A percentile compares a stretch with the other conserved stretches of the same genome.
These are phyloP conservation scores for Ranitomeya imitator DNA, from an alignment of 2,113 vertebrate genomes.

Conservation along the genomic window DNA sequence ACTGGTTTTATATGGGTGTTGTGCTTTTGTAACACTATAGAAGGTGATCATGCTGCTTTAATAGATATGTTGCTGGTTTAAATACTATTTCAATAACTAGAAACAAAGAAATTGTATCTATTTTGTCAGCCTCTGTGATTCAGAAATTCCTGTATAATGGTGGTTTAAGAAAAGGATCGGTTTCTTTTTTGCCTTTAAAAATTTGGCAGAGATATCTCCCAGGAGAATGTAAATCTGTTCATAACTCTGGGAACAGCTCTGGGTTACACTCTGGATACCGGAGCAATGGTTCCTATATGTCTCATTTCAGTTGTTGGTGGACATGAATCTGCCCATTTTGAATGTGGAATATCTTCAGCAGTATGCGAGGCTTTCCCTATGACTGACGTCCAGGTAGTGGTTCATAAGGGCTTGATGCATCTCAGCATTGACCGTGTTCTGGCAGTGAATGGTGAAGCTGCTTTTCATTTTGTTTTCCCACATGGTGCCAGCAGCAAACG, in stretches of 20 bases:
- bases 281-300: background rate
- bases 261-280: background rate
- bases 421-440: background rate
- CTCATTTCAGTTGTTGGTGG: background rate
- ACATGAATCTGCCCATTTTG: background rate
- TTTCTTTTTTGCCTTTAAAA: slow-evolving; percentile 25
- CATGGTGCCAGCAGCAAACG: slow-evolving; percentile 41
- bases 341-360: background rate
- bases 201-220: slow-evolving; percentile 52
- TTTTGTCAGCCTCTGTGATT: background rate
- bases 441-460: background rate
- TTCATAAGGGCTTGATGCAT: background rate
- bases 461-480: slow-evolving; percentile 38
- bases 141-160: slow-evolving; percentile 22
- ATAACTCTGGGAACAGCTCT: slow-evolving; percentile 20
- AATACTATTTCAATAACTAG: background rate
- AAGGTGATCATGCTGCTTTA: background rate
- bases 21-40: background rate
- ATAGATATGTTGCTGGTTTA: background rate
- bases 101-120: background rate
- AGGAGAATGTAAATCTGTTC: slow-evolving; percentile 16
- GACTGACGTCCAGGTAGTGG: background rate
- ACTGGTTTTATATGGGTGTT: background rate
- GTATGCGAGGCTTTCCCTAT: background rate
- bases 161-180: slow-evolving; percentile 23